A percentile compares a stretch with the other conserved stretches of the same genome.
Conservation (phyloP, 2,113 vertebrate genomes). For the Mormyrus iriodes region DNA sequence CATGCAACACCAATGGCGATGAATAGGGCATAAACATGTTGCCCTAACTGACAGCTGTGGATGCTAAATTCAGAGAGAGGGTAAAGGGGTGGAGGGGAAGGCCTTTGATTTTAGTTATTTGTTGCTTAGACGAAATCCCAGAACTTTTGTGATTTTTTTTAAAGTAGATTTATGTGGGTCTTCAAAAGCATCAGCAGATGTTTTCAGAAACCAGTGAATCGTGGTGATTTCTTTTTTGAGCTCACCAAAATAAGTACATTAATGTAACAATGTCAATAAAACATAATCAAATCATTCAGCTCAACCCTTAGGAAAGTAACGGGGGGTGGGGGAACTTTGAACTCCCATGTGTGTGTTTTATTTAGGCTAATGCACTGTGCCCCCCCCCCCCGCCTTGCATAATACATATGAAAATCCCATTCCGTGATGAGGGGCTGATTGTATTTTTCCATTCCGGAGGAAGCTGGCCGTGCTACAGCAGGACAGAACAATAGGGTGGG, state of each 20-base stretch:
- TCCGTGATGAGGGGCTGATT: background rate
- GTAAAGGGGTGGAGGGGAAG: conserved; percentile 33
- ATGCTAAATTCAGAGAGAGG: conserved; percentile 42
- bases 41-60: conserved; percentile 55
- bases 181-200: conserved; percentile 49
- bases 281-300: conserved; percentile 43
- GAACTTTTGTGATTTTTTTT: conserved; percentile 31
- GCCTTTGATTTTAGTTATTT: conserved; percentile 46
- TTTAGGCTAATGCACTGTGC: background rate
- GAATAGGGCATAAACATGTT: conserved; percentile 52
- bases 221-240: conserved; percentile 47
- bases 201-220: conserved; percentile 49
- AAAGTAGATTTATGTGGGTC: conserved; percentile 45
- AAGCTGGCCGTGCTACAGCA: background rate
- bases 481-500: background rate
- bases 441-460: background rate
- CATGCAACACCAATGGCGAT: conserved; percentile 55
- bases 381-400: background rate
- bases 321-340: background rate
- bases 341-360: background rate
- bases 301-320: conserved; percentile 23
- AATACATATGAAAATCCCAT: background rate
- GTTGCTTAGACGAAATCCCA: conserved; percentile 53
- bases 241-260: conserved; percentile 48
- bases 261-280: conserved; percentile 10